Evolutionary conservation across 2,888 invertebrate genomes (phyloP), one percentile per base, ranked within the genome.

Genomic region (Leuctra nigra): DNA sequence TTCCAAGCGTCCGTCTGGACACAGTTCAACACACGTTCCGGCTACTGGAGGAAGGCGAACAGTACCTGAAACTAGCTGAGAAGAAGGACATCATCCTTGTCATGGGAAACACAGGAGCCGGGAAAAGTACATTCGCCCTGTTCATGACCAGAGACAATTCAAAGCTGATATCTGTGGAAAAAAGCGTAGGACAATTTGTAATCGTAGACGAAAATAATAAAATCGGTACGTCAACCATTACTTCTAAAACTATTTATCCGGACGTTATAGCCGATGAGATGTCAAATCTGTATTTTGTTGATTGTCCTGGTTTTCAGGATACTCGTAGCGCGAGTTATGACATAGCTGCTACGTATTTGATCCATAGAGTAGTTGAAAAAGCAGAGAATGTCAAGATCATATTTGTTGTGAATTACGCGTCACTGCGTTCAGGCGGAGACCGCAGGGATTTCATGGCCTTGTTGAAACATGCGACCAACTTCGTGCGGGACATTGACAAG

Each of bases 271-370:
- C 54, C 14, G 57, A 61, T 29, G 33, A 13, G 1, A 36, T 16
- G 4, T 53, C 52, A 1, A 25, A 53, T n/a, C 48, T 52, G 1
- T 23, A 41, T 7, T 60, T 57, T 29, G 60, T 56, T 50, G 62
- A 63, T 55, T 61, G 59, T 16, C 61, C 63, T 9, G 62, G 62
- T 7, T 63, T 63, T 29, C 54, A 53, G 25, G 60, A 61, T 22
- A 57, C 60, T 14, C 48, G 66, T 52, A 58, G 52, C 6, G 66
- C 63, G 3, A 61, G 63, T 23, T 63, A 68, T 33, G 64, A 64
- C 39, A 66, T 66, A 38, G 66, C 65, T 1, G 52, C 65, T 1
- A 67, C 66, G 50, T 68, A 66, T 57, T 62, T 63, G 18, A 66
- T 66, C 63, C 68, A 68, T 55, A 65, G 64, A 44, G 67, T 67